Percentiles rank a stretch among this genome's conserved stretches.
Evolutionary conservation across 2,797 vertebrate species (phyloP).

Genomic region (Brotula barbata): DNA sequence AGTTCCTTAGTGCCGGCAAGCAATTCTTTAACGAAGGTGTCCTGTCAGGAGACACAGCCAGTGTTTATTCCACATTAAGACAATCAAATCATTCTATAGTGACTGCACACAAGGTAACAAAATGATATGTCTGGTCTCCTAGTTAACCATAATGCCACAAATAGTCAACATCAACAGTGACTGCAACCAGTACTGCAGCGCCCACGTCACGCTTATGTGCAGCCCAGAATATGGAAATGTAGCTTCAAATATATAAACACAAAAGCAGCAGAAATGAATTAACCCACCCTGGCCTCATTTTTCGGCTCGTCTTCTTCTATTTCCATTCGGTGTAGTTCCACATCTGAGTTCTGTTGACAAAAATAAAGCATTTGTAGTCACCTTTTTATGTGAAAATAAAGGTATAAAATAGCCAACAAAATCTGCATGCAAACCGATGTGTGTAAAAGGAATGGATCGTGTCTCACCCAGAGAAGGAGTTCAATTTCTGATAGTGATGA

Average conservation of each 20-base stretch:
- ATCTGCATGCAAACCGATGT: neutral
- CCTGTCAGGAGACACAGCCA: slow-evolving; percentile 35
- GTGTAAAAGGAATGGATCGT: slow-evolving; percentile 4
- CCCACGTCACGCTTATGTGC: too few relatives aligned
- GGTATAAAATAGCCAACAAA: too few relatives aligned
- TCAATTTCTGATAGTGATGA: accelerated
- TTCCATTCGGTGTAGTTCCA: slow-evolving; percentile 46
- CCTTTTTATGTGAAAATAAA: too few relatives aligned
- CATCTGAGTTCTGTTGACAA: slow-evolving; percentile 37
- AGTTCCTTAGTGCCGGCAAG: neutral
- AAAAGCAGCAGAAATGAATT: too few relatives aligned
- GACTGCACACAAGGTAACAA: too few relatives aligned
- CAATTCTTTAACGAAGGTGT: slow-evolving; percentile 31
- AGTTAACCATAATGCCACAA: too few relatives aligned
- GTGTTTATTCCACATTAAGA: neutral
- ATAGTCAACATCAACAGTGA: too few relatives aligned
- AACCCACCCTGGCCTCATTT: slow-evolving; percentile 27
- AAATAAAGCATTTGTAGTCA: slow-evolving; percentile 25
- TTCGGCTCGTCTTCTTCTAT: slow-evolving; percentile 16
- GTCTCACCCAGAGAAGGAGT: slow-evolving; percentile 20
- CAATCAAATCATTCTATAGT: neutral
- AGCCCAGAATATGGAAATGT: too few relatives aligned
- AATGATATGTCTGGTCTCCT: too few relatives aligned
- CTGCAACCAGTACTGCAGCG: too few relatives aligned
- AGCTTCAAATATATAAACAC: too few relatives aligned